Evolutionary conservation across 2,888 invertebrate species (phyloP).

Genomic region (Pediacus dermestoides): DNA sequence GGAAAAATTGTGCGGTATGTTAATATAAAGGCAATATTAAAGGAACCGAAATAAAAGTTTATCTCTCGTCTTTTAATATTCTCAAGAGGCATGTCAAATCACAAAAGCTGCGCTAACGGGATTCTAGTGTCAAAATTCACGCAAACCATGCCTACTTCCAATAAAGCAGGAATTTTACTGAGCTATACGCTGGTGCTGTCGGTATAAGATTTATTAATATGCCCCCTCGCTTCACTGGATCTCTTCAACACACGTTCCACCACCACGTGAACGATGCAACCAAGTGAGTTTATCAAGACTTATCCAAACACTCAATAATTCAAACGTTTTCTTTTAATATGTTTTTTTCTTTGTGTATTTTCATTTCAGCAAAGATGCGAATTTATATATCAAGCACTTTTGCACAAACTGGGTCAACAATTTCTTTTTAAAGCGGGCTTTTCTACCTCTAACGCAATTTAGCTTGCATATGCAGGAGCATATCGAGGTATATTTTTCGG

Average conservation of each 20-base stretch:
- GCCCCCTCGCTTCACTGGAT: constrained; percentile 16
- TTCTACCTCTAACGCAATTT: too few relatives aligned
- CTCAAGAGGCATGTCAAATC: constrained; percentile 11
- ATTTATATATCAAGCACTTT: too few relatives aligned
- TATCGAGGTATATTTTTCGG: too few relatives aligned
- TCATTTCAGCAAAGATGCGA: too few relatives aligned
- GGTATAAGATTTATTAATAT: constrained; percentile 22
- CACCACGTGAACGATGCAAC: constrained; percentile 9
- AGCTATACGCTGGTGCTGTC: constrained; percentile 15
- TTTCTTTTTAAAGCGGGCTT: too few relatives aligned
- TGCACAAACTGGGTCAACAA: too few relatives aligned
- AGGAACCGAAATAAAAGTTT: constrained; percentile 12
- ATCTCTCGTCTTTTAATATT: constrained; percentile 14
- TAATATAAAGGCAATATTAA: constrained; percentile 11
- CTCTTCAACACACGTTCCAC: constrained; percentile 15
- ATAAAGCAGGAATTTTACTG: too few relatives aligned
- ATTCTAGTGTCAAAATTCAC: constrained; percentile 4
- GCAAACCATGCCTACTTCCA: too few relatives aligned
- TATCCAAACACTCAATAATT: neutral
- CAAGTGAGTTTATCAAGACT: constrained; percentile 3
- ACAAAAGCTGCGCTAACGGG: constrained; percentile 11
- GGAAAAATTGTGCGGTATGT: too few relatives aligned
- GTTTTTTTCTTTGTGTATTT: too few relatives aligned
- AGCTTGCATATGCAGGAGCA: too few relatives aligned
- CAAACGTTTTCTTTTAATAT: neutral